Percentiles rank a stretch among this genome's conserved stretches.
phyloP scores from a whole-genome alignment of 1,140 invertebrate species.

The Rhopalosiphum maidis region DNA sequence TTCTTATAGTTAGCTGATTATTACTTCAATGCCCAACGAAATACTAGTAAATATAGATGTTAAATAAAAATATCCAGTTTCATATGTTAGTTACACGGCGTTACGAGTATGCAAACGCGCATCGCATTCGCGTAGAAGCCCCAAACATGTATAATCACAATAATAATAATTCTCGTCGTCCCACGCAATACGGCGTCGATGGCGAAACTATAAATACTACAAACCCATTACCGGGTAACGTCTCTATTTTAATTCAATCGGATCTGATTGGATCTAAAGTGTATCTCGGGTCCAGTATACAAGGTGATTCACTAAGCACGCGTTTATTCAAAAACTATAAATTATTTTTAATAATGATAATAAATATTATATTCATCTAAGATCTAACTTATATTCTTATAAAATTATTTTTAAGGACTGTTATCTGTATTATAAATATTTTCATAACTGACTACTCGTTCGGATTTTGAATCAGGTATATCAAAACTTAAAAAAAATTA shows the following conservation, averaged over 20 bases:
- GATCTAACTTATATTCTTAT: too few species aligned
- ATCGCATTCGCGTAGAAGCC: conserved; percentile 17
- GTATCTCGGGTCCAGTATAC: too few species aligned
- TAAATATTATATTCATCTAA: too few species aligned
- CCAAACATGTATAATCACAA: not conserved
- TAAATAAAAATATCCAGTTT: too few species aligned
- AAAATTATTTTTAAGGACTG: too few species aligned
- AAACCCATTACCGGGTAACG: not conserved
- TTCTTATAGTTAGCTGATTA: not conserved
- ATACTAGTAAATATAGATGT: not conserved
- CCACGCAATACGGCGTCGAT: not conserved
- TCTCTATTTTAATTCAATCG: not conserved
- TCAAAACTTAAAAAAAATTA: too few species aligned
- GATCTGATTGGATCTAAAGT: not conserved
- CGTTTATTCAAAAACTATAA: too few species aligned
- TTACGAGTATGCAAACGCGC: conserved; percentile 44
- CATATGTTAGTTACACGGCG: conserved; percentile 27
- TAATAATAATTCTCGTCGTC: not conserved
- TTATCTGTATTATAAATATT: too few species aligned
- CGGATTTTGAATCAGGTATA: too few species aligned
- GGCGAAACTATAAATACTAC: not conserved
- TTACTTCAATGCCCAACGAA: not conserved
- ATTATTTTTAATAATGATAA: too few species aligned
- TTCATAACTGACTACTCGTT: too few species aligned
- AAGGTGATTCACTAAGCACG: too few species aligned